Evolutionary conservation across 2,888 invertebrate genomes (phyloP).

Genomic region (Choristoneura rosaceana): DNA sequence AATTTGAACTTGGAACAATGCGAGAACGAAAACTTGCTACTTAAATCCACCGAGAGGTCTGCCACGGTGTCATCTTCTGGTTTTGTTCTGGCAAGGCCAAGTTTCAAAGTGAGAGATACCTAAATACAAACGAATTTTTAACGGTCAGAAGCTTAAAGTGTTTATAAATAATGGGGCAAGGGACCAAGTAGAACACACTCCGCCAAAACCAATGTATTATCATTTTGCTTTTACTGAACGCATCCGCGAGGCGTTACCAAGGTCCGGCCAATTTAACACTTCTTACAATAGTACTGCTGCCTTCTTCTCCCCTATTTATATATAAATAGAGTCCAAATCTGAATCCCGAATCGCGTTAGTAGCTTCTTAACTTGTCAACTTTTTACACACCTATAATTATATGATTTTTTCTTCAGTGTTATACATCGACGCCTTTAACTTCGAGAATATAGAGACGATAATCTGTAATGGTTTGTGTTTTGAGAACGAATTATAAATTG

Average conservation of each 20-base stretch:
- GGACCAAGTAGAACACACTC: conserved; percentile 21
- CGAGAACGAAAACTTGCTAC: too few relatives aligned
- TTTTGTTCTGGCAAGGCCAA: too few relatives aligned
- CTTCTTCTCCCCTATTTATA: neutral
- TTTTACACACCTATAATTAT: neutral
- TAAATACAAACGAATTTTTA: too few relatives aligned
- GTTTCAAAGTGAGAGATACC: too few relatives aligned
- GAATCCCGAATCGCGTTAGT: neutral
- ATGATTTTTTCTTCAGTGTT: neutral
- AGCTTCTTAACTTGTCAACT: neutral
- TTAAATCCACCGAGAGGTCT: too few relatives aligned
- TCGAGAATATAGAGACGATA: conserved; percentile 25
- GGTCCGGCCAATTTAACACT: conserved; percentile 35
- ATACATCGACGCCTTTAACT: conserved; percentile 19
- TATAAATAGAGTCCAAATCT: neutral
- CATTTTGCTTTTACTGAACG: conserved; percentile 37
- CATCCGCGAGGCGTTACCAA: conserved; percentile 37
- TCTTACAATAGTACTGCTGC: neutral
- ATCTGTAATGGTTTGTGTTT: conserved; percentile 3
- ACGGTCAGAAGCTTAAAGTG: too few relatives aligned
- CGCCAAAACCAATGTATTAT: conserved; percentile 27
- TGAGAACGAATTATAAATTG: neutral
- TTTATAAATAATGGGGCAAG: too few relatives aligned
- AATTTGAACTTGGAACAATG: too few relatives aligned
- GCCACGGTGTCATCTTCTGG: too few relatives aligned